Evolutionary conservation across 2,888 invertebrate species (phyloP).

Genomic region (Spicauda simplicius): DNA sequence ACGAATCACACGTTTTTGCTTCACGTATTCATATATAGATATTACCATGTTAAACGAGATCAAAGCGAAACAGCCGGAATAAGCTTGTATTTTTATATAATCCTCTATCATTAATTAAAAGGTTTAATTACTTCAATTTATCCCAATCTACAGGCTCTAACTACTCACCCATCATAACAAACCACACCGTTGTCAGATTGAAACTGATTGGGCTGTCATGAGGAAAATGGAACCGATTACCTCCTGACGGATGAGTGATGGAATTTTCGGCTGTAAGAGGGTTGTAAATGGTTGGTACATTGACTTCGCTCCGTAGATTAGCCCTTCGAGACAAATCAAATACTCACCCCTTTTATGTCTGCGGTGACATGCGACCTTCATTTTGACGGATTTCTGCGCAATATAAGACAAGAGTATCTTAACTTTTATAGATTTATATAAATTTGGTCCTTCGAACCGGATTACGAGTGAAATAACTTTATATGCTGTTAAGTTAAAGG

Average conservation of each 20-base stretch:
- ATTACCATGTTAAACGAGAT: too few relatives aligned
- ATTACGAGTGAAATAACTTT: too few relatives aligned
- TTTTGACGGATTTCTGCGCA: slow-evolving; percentile 15
- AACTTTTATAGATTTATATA: too few relatives aligned
- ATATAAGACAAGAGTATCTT: neutral
- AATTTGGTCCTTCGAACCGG: too few relatives aligned
- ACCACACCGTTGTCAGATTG: slow-evolving; percentile 53
- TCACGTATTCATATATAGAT: too few relatives aligned
- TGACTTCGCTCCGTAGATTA: slow-evolving; percentile 49
- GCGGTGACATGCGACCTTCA: slow-evolving; percentile 1
- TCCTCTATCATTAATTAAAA: too few relatives aligned
- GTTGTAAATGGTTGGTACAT: slow-evolving; percentile 48
- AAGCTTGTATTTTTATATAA: too few relatives aligned
- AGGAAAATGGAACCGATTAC: slow-evolving; percentile 60
- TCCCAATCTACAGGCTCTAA: slow-evolving; percentile 4
- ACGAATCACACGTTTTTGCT: too few relatives aligned
- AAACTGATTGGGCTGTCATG: slow-evolving; percentile 71
- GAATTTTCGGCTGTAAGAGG: slow-evolving; percentile 48
- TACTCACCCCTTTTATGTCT: slow-evolving; percentile 33
- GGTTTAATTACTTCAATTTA: slow-evolving; percentile 14
- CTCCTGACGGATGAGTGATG: slow-evolving; percentile 54
- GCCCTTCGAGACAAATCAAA: slow-evolving; percentile 44
- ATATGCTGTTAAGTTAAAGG: too few relatives aligned
- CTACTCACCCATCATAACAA: slow-evolving; percentile 40
- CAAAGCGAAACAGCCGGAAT: too few relatives aligned